These are phyloP conservation scores for Muscidifurax raptorellus DNA, from an alignment of 1,140 invertebrate genomes.

Conservation along the genomic window DNA sequence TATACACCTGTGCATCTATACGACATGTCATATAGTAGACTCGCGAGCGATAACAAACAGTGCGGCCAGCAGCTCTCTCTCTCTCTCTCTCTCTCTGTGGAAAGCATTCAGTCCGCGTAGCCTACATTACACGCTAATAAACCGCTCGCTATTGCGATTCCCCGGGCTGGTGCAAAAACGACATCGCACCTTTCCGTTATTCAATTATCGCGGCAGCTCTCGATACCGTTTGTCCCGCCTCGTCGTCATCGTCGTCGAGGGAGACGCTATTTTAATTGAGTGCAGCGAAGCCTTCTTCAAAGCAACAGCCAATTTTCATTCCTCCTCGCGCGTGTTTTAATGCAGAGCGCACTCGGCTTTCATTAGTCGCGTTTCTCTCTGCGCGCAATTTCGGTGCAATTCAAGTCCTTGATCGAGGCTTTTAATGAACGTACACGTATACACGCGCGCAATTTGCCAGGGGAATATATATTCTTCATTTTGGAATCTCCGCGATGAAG, in stretches of 20 bases:
- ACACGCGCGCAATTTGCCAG: neutral
- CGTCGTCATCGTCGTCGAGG: neutral
- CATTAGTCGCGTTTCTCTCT: neutral
- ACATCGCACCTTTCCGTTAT: slow-evolving; percentile 27
- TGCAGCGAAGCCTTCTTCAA: too few species aligned
- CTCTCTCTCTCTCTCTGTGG: too few species aligned
- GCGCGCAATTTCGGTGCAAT: neutral
- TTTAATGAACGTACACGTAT: neutral
- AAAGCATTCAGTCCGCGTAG: neutral
- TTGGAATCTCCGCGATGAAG: neutral
- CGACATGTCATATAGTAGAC: too few species aligned
- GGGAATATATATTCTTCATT: neutral
- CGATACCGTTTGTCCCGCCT: neutral
- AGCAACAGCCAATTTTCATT: neutral
- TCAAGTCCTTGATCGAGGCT: neutral
- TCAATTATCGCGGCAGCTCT: slow-evolving; percentile 30
- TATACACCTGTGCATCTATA: too few species aligned
- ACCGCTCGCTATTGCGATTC: slow-evolving; percentile 21
- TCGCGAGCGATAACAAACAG: too few species aligned
- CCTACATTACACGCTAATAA: slow-evolving; percentile 41
- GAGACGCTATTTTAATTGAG: neutral
- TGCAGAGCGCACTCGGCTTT: neutral
- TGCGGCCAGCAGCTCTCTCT: too few species aligned
- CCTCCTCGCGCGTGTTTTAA: neutral
- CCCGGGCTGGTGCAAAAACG: slow-evolving; percentile 3